These are phyloP conservation scores for Prunella fulvescens DNA, from an alignment of 2,113 vertebrate species.

Conservation along the genomic window DNA sequence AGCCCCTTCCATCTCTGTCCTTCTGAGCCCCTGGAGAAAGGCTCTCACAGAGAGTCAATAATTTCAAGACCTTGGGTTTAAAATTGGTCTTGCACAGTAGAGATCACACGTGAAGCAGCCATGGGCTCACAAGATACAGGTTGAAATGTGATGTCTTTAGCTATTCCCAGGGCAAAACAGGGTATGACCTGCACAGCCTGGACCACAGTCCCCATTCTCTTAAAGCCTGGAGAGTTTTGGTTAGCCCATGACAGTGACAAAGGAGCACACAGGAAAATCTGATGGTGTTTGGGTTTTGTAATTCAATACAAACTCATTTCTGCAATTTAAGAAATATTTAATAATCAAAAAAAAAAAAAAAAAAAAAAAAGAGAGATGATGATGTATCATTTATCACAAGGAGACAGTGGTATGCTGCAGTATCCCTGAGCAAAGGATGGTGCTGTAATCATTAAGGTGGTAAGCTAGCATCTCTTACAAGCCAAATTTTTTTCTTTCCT, in stretches of 20 bases:
- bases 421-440: background rate
- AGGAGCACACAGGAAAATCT: background rate
- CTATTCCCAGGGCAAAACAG: background rate
- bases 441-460: background rate
- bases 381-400: background rate
- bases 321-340: slow-evolving; percentile 14
- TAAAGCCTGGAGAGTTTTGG: background rate
- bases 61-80: background rate
- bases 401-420: background rate
- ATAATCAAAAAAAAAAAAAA: background rate
- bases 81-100: background rate
- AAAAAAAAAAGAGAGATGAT: background rate
- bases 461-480: background rate
- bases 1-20: background rate
- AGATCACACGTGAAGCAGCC: background rate
- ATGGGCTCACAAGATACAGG: background rate
- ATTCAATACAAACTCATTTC: slow-evolving; percentile 7
- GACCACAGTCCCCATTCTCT: background rate
- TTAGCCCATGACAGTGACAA: slow-evolving; percentile 1
- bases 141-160: background rate
- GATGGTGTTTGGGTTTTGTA: background rate
- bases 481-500: background rate
- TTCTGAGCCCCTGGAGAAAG: background rate
- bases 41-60: background rate
- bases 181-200: background rate